Percentiles rank a stretch among this genome's conserved stretches.
phyloP scores from a whole-genome alignment of 1,140 invertebrate genomes.

The Melitaea cinxia region DNA sequence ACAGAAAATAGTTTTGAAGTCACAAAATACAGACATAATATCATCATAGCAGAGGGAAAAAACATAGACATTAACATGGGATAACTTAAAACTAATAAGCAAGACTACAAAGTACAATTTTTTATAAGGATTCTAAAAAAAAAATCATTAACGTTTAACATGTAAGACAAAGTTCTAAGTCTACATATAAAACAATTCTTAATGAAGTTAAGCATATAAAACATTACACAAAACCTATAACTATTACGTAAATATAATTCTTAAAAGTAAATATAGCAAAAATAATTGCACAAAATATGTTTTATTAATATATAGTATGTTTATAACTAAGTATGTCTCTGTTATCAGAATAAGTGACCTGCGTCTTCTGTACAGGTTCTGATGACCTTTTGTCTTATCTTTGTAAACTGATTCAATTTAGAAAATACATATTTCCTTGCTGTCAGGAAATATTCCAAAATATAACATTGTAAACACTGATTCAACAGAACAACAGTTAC shows the following conservation, averaged over 20 bases:
- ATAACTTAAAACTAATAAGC: too few relatives aligned
- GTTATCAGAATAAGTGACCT: constrained; percentile 73
- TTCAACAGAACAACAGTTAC: background rate
- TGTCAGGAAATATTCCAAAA: constrained; percentile 37
- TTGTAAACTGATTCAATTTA: constrained; percentile 61
- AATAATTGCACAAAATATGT: constrained; percentile 3
- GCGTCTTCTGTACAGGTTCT: constrained; percentile 64
- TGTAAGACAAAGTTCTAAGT: too few relatives aligned
- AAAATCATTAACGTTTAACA: too few relatives aligned
- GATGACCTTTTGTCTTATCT: constrained; percentile 76
- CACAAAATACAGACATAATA: too few relatives aligned
- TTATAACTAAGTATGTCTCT: constrained; percentile 59
- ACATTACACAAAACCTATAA: too few relatives aligned
- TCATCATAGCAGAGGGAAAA: too few relatives aligned
- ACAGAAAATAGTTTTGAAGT: too few relatives aligned
- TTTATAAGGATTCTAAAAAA: too few relatives aligned
- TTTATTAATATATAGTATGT: constrained; percentile 28
- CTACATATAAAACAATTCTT: too few relatives aligned
- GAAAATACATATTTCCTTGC: constrained; percentile 62
- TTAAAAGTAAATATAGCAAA: background rate
- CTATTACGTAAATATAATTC: background rate
- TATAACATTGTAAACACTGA: background rate
- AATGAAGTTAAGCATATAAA: too few relatives aligned
- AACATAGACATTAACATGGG: too few relatives aligned
- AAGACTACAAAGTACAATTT: too few relatives aligned